Percentiles rank a stretch among this genome's conserved stretches.
Conservation (phyloP, 1,140 invertebrate species). For the Panonychus citri region DNA sequence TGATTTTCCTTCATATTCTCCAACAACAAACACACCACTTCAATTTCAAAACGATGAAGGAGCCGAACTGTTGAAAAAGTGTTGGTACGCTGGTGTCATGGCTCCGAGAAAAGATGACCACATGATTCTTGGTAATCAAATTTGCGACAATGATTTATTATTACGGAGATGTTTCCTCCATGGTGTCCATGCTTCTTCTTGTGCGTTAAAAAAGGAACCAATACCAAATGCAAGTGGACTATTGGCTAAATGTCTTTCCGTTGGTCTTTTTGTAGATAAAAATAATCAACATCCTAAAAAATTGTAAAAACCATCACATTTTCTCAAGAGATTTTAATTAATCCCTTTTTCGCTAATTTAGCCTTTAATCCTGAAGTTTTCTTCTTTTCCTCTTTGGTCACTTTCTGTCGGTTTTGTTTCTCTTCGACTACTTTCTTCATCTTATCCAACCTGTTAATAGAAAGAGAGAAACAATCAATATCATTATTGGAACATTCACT, state of each 20-base stretch:
- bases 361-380: background rate
- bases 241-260: background rate
- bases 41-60: background rate
- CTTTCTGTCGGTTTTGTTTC: background rate
- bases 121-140: background rate
- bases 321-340: too few species aligned
- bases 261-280: background rate
- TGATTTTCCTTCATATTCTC: background rate
- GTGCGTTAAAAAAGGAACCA: background rate
- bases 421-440: background rate
- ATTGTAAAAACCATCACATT: too few species aligned
- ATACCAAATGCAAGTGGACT: background rate
- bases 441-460: background rate
- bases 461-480: too few species aligned
- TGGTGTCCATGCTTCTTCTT: too few species aligned
- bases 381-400: background rate
- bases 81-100: background rate
- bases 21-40: background rate
- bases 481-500: too few species aligned
- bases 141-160: background rate
- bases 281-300: too few species aligned
- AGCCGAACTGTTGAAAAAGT: background rate
- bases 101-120: background rate
- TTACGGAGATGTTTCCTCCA: too few species aligned
- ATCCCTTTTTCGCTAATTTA: background rate